Percentiles rank a stretch among this genome's conserved stretches.
Evolutionary conservation across 2,113 vertebrate species (phyloP).

Genomic region (Polyodon spathula): DNA sequence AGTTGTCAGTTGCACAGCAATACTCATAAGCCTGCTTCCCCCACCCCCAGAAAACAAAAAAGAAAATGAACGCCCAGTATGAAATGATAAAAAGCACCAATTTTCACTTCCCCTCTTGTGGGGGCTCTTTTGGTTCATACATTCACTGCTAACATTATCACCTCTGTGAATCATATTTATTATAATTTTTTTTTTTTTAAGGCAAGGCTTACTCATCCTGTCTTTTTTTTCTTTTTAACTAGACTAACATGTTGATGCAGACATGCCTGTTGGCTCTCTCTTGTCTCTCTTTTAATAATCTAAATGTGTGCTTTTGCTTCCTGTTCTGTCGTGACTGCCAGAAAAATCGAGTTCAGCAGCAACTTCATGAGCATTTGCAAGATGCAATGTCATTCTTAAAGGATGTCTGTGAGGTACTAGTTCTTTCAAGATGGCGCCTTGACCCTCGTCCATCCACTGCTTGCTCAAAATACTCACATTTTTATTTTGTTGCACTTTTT

Average conservation of each 20-base stretch:
- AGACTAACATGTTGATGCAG: slow-evolving; percentile 62
- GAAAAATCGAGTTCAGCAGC: slow-evolving; percentile 99
- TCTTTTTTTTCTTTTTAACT: slow-evolving; percentile 60
- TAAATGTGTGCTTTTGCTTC: slow-evolving; percentile 79
- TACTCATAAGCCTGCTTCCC: too few species aligned
- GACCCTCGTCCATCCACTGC: slow-evolving; percentile 29
- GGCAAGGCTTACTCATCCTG: too few species aligned
- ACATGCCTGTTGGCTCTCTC: slow-evolving; percentile 62
- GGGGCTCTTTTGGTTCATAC: too few species aligned
- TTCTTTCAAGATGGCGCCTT: slow-evolving; percentile 71
- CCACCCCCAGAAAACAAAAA: too few species aligned
- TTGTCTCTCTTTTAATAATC: slow-evolving; percentile 65
- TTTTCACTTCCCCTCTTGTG: too few species aligned
- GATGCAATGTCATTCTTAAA: slow-evolving; percentile 99
- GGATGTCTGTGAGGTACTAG: slow-evolving; percentile 99
- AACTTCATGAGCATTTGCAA: slow-evolving; percentile 99
- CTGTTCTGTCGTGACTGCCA: slow-evolving; percentile 89
- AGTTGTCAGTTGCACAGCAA: too few species aligned
- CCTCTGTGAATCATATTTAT: too few species aligned
- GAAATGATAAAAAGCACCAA: too few species aligned
- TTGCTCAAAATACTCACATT: background rate
- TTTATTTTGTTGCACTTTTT: slow-evolving; percentile 4
- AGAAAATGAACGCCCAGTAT: too few species aligned
- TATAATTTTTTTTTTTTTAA: too few species aligned
- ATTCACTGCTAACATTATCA: too few species aligned